phyloP scores from a whole-genome alignment of 2,797 vertebrate species.

The Silurus lanzhouensis region DNA sequence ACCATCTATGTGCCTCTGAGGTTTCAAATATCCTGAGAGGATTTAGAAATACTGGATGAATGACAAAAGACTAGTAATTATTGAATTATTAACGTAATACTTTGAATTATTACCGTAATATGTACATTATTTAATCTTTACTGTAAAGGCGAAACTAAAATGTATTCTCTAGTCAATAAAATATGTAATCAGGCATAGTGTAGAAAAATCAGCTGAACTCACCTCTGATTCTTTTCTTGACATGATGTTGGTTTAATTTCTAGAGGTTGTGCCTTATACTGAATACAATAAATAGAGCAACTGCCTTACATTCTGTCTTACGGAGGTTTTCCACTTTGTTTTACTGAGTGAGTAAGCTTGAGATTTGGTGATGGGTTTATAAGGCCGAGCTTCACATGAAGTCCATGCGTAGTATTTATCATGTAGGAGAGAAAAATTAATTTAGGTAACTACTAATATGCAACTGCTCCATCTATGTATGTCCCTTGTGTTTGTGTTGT shows the following conservation, averaged over 20 bases:
- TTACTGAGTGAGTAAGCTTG: background rate
- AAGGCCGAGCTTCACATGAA: slow-evolving; percentile 54
- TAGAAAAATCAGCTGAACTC: slow-evolving; percentile 9
- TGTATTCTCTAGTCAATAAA: background rate
- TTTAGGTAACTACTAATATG: slow-evolving; percentile 29
- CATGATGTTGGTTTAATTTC: slow-evolving; percentile 24
- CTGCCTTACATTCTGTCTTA: background rate
- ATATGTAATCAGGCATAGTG: background rate
- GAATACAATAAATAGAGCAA: background rate
- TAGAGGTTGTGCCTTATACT: background rate
- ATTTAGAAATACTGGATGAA: background rate
- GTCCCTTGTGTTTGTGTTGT: slow-evolving; percentile 1
- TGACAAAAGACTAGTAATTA: background rate
- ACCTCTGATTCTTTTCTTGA: slow-evolving; percentile 40
- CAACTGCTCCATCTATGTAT: background rate
- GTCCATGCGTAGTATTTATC: slow-evolving; percentile 62
- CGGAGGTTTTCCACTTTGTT: background rate
- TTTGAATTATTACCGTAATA: background rate
- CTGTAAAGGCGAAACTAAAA: background rate
- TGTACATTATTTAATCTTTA: background rate
- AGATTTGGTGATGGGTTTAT: slow-evolving; percentile 56
- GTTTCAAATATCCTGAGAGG: background rate
- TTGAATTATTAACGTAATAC: background rate
- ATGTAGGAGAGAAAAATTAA: slow-evolving; percentile 33
- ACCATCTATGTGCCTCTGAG: background rate